Percentiles rank a stretch among this genome's conserved stretches.
phyloP scores from a whole-genome alignment of 1,140 invertebrate genomes.

The Sweltsa coloradensis region DNA sequence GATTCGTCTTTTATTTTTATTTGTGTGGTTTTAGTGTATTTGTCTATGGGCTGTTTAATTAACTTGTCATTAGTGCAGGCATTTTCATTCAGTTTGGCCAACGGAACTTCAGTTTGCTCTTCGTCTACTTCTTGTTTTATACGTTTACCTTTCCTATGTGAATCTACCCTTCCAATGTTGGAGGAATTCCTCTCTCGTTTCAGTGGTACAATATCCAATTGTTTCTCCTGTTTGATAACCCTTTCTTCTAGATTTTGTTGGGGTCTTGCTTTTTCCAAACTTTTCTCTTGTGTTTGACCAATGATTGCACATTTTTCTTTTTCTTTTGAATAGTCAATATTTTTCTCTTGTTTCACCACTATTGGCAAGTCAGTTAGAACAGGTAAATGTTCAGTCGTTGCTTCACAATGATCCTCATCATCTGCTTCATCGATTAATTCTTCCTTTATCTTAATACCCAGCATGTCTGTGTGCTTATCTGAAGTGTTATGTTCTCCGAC shows the following conservation, averaged over 20 bases:
- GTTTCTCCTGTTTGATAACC: neutral
- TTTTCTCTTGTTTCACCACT: neutral
- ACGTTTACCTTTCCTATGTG: too few species aligned
- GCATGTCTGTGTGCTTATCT: neutral
- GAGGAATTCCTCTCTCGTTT: too few species aligned
- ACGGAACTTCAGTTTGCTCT: too few species aligned
- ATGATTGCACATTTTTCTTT: neutral
- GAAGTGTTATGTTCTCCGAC: neutral
- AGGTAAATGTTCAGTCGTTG: too few species aligned
- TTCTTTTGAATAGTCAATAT: neutral
- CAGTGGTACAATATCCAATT: too few species aligned
- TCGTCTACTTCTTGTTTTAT: too few species aligned
- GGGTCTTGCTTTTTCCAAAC: neutral
- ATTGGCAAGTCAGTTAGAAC: neutral
- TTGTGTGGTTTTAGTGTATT: too few species aligned
- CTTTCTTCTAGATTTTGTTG: neutral
- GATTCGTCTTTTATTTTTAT: too few species aligned
- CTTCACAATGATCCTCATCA: neutral
- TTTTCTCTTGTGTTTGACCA: neutral
- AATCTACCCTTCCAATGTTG: too few species aligned
- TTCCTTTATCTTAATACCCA: neutral
- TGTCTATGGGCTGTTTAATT: too few species aligned
- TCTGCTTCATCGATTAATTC: neutral
- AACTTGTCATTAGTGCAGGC: too few species aligned
- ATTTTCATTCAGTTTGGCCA: too few species aligned